A percentile compares a stretch with the other conserved stretches of the same genome.
phyloP scores from a whole-genome alignment of 92 coral and sea anemone species.

The Phymanthus crucifer region DNA sequence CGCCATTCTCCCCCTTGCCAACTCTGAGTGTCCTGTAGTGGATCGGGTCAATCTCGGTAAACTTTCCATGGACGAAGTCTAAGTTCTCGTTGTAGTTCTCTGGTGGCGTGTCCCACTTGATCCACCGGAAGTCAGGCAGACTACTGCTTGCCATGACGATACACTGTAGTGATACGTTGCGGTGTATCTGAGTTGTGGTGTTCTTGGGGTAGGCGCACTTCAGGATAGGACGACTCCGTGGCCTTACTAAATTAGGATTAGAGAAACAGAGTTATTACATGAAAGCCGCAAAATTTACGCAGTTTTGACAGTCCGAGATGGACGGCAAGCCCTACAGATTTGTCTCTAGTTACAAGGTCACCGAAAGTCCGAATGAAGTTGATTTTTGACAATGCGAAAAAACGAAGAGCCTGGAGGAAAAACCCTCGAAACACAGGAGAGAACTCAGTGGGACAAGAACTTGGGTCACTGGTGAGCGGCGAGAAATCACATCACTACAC shows the following conservation, averaged over 20 bases:
- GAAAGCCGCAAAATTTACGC: too few species aligned
- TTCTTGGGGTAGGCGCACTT: constrained; percentile 71
- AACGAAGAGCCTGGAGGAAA: too few species aligned
- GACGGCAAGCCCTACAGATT: too few species aligned
- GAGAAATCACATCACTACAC: too few species aligned
- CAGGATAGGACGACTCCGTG: constrained; percentile 80
- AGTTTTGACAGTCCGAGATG: too few species aligned
- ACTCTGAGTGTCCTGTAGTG: constrained; percentile 45
- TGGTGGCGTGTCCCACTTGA: constrained; percentile 72
- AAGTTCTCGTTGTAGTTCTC: constrained; percentile 35
- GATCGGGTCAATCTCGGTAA: constrained; percentile 49
- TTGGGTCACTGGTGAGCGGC: too few species aligned
- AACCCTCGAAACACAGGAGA: too few species aligned
- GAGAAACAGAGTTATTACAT: neutral
- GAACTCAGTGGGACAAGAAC: too few species aligned
- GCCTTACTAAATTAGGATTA: constrained; percentile 56
- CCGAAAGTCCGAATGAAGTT: too few species aligned
- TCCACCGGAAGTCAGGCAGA: constrained; percentile 91
- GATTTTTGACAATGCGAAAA: too few species aligned
- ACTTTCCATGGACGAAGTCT: neutral
- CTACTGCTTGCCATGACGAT: constrained; percentile 74
- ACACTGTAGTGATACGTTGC: constrained; percentile 66
- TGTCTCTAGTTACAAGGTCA: too few species aligned
- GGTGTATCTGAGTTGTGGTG: constrained; percentile 66
- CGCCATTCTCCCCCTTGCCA: constrained; percentile 30